A percentile compares a stretch with the other conserved stretches of the same genome.
Evolutionary conservation across 2,888 invertebrate species (phyloP).

Genomic region (Andrena chrysosceles): DNA sequence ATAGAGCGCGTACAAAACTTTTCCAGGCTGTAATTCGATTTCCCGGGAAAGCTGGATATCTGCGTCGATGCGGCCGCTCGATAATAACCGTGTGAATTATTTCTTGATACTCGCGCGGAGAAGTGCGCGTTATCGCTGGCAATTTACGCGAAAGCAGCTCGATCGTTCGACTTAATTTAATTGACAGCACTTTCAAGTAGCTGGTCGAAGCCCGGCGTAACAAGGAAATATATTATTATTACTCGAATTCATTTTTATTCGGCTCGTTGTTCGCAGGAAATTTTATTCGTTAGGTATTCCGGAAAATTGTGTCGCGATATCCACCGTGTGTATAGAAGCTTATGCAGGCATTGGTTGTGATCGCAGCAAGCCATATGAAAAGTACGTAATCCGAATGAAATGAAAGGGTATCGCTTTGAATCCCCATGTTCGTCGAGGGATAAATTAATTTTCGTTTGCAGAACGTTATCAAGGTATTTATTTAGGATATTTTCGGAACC

Average conservation of each 20-base stretch:
- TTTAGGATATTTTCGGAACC: neutral
- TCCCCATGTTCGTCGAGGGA: neutral
- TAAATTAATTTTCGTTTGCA: slow-evolving; percentile 3
- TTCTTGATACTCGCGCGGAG: slow-evolving; percentile 34
- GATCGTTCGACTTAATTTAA: slow-evolving; percentile 17
- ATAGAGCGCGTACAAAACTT: slow-evolving; percentile 21
- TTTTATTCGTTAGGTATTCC: neutral
- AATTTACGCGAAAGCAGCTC: neutral
- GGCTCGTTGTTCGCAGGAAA: neutral
- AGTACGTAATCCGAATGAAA: neutral
- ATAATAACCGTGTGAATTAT: slow-evolving; percentile 60
- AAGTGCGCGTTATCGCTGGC: neutral
- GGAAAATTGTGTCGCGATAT: neutral
- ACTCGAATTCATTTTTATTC: neutral
- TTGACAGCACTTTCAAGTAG: neutral
- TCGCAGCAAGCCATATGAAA: neutral
- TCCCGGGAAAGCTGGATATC: slow-evolving; percentile 37
- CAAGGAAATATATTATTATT: no score
- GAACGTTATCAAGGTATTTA: neutral
- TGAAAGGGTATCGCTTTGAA: neutral
- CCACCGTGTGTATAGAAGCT: neutral
- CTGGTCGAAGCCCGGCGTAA: neutral
- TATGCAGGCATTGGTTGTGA: neutral
- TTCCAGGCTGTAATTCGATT: slow-evolving; percentile 55
- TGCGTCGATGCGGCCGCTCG: slow-evolving; percentile 30